Evolutionary conservation across 2,888 invertebrate species (phyloP).

Genomic region (Rotaria magnacalcarata): DNA sequence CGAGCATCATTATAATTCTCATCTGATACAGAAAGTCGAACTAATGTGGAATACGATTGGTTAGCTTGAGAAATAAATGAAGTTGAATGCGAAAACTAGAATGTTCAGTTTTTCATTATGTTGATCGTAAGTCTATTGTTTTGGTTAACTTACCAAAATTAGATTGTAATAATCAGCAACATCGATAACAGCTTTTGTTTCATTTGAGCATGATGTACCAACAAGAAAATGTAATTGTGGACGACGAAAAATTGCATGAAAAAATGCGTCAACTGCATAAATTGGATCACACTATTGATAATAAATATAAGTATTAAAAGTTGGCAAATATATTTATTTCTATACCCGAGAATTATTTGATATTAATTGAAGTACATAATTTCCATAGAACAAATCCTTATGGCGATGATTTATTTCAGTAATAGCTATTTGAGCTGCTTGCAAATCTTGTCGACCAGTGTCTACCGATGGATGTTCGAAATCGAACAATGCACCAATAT

Average conservation of each 20-base stretch:
- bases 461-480: neutral
- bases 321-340: neutral
- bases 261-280: constrained; percentile 8
- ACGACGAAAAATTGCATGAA: constrained; percentile 33
- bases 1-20: constrained; percentile 23
- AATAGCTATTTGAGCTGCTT: constrained; percentile 21
- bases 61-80: constrained; percentile 19
- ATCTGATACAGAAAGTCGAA: neutral
- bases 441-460: neutral
- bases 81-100: constrained; percentile 27
- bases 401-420: neutral
- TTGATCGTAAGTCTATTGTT: no score
- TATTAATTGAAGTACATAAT: neutral
- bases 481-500: constrained; percentile 29
- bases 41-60: neutral
- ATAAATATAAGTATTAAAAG: neutral
- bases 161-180: constrained; percentile 29
- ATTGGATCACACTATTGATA: constrained; percentile 1
- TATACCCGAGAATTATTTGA: neutral
- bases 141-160: neutral
- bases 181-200: constrained; percentile 2
- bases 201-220: constrained; percentile 12
- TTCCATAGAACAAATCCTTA: neutral
- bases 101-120: neutral
- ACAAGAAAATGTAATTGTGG: constrained; percentile 33